These are phyloP conservation scores for Clistopyga incitator DNA, from an alignment of 2,888 invertebrate genomes.

Conservation along the genomic window DNA sequence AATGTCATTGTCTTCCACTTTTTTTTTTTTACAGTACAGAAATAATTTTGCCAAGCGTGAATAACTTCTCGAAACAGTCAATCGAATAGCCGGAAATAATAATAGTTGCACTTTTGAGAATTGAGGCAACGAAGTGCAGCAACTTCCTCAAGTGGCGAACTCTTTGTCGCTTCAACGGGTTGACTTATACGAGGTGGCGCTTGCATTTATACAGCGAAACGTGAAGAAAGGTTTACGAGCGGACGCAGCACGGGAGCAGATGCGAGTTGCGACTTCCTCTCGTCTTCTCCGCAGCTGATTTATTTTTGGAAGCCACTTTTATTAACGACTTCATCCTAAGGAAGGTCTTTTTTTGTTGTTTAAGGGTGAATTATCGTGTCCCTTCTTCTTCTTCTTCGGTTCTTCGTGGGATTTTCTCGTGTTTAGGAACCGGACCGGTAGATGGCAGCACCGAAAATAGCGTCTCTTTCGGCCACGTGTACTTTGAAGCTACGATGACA, in stretches of 20 bases:
- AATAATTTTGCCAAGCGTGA: too few species aligned
- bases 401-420: not conserved
- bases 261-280: slow-evolving; percentile 41
- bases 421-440: not conserved
- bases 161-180: slow-evolving; percentile 35
- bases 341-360: not conserved
- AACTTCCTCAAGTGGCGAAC: slow-evolving; percentile 8
- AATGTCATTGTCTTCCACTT: too few species aligned
- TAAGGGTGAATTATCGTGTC: not conserved
- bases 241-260: slow-evolving; percentile 10
- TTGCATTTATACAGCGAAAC: slow-evolving; percentile 5
- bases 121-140: too few species aligned
- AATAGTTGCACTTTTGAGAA: too few species aligned
- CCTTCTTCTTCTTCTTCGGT: not conserved
- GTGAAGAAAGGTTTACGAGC: slow-evolving; percentile 55
- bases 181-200: slow-evolving; percentile 34
- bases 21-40: too few species aligned
- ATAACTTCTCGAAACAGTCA: too few species aligned
- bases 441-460: not conserved
- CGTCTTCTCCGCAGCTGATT: not conserved
- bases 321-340: slow-evolving; percentile 38
- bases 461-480: not conserved
- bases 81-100: too few species aligned
- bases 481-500: not conserved
- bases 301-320: slow-evolving; percentile 39